Base-by-base conservation (phyloP, 2,888 invertebrate species). In the Archips xylosteana region DNA sequence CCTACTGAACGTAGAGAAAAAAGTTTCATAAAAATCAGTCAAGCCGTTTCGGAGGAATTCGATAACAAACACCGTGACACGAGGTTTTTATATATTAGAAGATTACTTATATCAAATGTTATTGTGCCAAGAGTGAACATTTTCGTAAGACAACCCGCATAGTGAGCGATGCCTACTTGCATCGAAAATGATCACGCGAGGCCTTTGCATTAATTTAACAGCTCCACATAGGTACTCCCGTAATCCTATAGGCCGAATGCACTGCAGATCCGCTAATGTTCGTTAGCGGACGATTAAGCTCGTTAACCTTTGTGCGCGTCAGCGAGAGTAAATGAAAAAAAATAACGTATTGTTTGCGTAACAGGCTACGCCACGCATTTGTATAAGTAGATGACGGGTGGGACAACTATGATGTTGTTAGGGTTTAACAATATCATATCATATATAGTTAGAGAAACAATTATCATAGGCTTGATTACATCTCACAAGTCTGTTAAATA, bases 231-330 rank as follows among this genome's bases (percentile, higher is more conserved):
- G n/a, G n/a, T n/a, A 13, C 34, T 63, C 34, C 10, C 61, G 45
- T 59, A 74, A 74, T 64, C 74, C 73, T 15, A 42, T 23, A 51
- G 51, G 64, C 45, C 47, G 32, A 61, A 45, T 49, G 67, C 69
- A 62, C 36, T 39, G 45, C 60, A 47, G 69, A 69, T 70, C 39
- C 47, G 62, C 67, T 66, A 61, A 68, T 54, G 72, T 70, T 81
- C 79, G 81, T 81, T 81, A 81, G 63, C 75, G 3, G 76, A 77
- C 75, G 80, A 79, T 80, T 80, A 81, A 70, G 74, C 76, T 81
- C 78, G 81, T 81, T 81, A 81, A 63, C 75, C 45, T 64, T 72
- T 72, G 73, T 49, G 42, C 49, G 68, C 59, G n/a, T n/a, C 47
- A 54, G 59, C n/a, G 36, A 59, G 39, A 68, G 32, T 67, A 47